Conservation (phyloP, 2,888 invertebrate species). For the Cancer borealis region DNA sequence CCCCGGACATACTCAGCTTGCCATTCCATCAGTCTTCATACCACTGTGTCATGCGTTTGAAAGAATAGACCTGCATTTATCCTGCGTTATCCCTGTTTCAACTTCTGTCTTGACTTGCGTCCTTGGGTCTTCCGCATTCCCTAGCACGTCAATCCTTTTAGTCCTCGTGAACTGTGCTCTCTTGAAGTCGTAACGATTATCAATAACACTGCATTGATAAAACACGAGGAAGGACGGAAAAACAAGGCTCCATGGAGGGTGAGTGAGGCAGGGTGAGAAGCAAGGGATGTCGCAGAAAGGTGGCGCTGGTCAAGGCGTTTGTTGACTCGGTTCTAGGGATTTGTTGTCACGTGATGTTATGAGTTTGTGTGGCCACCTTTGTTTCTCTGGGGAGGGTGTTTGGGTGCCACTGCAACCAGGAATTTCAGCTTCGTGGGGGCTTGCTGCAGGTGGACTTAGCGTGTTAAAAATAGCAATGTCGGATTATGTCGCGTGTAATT, state of each 20-base stretch:
- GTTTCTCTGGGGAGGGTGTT: not conserved
- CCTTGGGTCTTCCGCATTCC: not conserved
- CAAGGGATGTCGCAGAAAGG: not conserved
- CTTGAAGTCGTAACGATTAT: not conserved
- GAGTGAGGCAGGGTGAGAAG: not conserved
- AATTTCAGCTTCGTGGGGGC: not conserved
- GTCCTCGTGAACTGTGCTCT: not conserved
- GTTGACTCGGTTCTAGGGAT: not conserved
- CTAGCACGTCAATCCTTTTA: not conserved
- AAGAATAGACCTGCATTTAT: not conserved
- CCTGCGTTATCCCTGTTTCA: not conserved
- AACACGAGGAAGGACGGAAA: not conserved
- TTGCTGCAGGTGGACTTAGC: not conserved
- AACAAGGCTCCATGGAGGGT: not conserved
- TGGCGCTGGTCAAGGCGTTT: not conserved
- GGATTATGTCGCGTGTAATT: slow-evolving; percentile 33
- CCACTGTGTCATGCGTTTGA: not conserved
- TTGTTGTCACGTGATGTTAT: not conserved
- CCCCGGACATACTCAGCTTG: not conserved
- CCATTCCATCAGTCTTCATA: not conserved
- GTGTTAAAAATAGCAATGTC: slow-evolving; percentile 16
- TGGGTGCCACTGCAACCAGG: not conserved
- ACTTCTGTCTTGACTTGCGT: not conserved
- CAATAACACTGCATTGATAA: not conserved
- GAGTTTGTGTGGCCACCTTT: not conserved